phyloP scores from a whole-genome alignment of 2,797 vertebrate genomes.

The Propithecus perrieri region DNA sequence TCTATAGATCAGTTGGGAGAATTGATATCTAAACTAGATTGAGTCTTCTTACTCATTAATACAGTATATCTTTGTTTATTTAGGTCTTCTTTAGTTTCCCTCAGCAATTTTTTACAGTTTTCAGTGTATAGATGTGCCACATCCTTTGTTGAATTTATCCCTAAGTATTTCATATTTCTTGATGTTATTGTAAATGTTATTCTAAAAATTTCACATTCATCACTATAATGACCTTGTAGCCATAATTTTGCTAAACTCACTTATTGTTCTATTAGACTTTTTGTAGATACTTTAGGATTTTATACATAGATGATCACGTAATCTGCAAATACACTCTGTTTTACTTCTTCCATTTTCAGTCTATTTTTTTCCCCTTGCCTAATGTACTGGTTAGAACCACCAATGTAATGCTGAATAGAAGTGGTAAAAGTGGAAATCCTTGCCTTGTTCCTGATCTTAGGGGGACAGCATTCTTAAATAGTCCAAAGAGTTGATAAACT shows the following conservation, averaged over 20 bases:
- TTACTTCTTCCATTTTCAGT: neutral
- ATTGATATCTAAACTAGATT: neutral
- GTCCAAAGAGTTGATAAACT: neutral
- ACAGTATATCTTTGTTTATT: neutral
- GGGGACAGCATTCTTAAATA: neutral
- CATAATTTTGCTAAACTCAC: neutral
- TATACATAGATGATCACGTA: neutral
- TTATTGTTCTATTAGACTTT: neutral
- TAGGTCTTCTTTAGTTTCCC: neutral
- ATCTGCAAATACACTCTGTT: neutral
- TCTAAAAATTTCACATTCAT: neutral
- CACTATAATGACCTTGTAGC: neutral
- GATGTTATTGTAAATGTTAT: neutral
- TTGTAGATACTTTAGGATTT: neutral
- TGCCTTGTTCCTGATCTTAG: neutral
- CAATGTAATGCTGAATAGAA: neutral
- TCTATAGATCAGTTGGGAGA: neutral
- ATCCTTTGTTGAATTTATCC: neutral
- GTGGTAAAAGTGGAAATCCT: neutral
- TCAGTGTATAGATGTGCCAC: neutral
- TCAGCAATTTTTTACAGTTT: neutral
- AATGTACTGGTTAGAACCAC: neutral
- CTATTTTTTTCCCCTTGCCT: neutral
- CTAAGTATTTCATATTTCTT: neutral
- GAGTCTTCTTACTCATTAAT: neutral